Percentiles rank a stretch among this genome's conserved stretches.
These are phyloP conservation scores for Troides aeacus DNA, from an alignment of 2,888 invertebrate genomes.

Conservation along the genomic window DNA sequence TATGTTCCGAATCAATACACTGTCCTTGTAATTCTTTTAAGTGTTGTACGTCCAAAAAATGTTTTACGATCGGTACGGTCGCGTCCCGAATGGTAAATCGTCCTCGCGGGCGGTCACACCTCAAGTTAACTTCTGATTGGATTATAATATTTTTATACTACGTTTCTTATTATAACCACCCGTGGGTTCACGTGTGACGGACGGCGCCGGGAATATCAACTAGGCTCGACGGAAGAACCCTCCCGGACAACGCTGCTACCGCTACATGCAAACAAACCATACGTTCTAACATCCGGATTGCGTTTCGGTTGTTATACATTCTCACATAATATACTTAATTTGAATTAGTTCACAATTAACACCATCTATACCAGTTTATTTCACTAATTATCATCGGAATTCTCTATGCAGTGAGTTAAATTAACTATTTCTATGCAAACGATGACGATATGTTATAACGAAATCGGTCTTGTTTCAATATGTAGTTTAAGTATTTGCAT, in stretches of 20 bases:
- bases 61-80: slow-evolving; percentile 65
- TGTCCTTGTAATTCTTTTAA: slow-evolving; percentile 63
- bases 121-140: slow-evolving; percentile 72
- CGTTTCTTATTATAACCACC: slow-evolving; percentile 74
- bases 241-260: slow-evolving; percentile 3
- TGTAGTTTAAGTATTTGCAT: slow-evolving; percentile 13
- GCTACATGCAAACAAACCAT: slow-evolving; percentile 33
- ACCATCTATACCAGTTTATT: slow-evolving; percentile 13
- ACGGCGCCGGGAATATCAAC: slow-evolving; percentile 57
- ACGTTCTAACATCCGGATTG: slow-evolving; percentile 37
- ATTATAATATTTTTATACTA: slow-evolving; percentile 79
- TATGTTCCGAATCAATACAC: slow-evolving; percentile 36
- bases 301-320: slow-evolving; percentile 24
- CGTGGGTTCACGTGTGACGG: slow-evolving; percentile 64
- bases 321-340: not conserved
- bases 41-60: slow-evolving; percentile 64
- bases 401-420: slow-evolving; percentile 21
- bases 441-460: slow-evolving; percentile 16
- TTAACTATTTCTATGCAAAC: slow-evolving; percentile 27
- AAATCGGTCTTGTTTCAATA: slow-evolving; percentile 11
- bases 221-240: slow-evolving; percentile 10
- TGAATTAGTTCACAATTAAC: slow-evolving; percentile 9
- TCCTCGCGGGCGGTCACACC: slow-evolving; percentile 71
- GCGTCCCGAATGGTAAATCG: slow-evolving; percentile 70
- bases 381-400: slow-evolving; percentile 27